These are phyloP conservation scores for Flexamia atlantica DNA, from an alignment of 2,888 invertebrate species.

Conservation along the genomic window DNA sequence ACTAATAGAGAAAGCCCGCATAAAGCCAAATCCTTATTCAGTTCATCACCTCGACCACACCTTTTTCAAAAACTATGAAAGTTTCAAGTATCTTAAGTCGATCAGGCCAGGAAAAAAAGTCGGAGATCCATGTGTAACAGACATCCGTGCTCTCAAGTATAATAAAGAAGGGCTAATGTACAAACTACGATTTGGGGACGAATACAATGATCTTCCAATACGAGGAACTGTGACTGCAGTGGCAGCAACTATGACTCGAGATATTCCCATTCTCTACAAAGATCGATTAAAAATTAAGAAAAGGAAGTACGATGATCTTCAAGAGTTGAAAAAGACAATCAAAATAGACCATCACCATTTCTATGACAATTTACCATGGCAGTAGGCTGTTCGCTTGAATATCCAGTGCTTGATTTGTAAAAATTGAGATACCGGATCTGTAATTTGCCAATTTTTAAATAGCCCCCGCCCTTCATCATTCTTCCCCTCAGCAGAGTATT, in stretches of 20 bases:
- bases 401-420: no score
- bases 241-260: neutral
- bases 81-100: neutral
- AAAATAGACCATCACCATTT: neutral
- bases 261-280: neutral
- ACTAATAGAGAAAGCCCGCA: neutral
- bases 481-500: no score
- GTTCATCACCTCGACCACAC: conserved; percentile 18
- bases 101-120: conserved; percentile 28
- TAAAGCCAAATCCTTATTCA: conserved; percentile 1
- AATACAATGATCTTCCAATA: neutral
- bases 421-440: no score
- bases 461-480: no score
- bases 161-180: neutral
- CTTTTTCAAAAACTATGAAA: conserved; percentile 24
- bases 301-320: conserved; percentile 15
- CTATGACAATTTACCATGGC: neutral
- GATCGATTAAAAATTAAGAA: neutral
- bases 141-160: conserved; percentile 13
- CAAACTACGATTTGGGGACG: conserved; percentile 4
- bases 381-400: neutral
- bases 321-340: neutral
- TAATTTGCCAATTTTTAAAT: no score
- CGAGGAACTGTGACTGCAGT: neutral
- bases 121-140: conserved; percentile 26